A percentile compares a stretch with the other conserved stretches of the same genome.
phyloP scores from a whole-genome alignment of 2,888 invertebrate genomes.

The Apamea epomidion region DNA sequence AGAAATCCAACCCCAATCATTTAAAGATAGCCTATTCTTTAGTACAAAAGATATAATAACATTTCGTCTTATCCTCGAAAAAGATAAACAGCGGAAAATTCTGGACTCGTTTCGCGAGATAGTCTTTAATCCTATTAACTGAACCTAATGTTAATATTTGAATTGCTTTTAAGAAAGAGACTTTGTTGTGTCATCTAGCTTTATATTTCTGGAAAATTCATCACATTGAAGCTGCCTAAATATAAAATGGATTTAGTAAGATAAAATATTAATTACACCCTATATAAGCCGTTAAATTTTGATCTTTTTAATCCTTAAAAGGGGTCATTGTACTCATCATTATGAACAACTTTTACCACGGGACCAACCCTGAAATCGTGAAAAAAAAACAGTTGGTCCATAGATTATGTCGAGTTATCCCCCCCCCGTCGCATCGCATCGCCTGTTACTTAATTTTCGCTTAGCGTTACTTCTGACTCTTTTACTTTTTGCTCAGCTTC shows the following conservation, averaged over 20 bases:
- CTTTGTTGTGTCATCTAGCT: slow-evolving; percentile 25
- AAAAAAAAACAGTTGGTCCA: too few relatives aligned
- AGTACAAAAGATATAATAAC: slow-evolving; percentile 42
- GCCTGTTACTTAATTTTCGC: too few relatives aligned
- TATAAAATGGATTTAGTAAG: not conserved
- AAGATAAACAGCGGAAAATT: slow-evolving; percentile 47
- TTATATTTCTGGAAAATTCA: slow-evolving; percentile 8
- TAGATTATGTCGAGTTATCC: too few relatives aligned
- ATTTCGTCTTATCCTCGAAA: slow-evolving; percentile 39
- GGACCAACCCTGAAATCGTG: too few relatives aligned
- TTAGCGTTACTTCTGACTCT: too few relatives aligned
- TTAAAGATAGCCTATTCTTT: slow-evolving; percentile 6
- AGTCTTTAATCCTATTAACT: slow-evolving; percentile 54
- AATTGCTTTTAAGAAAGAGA: slow-evolving; percentile 48
- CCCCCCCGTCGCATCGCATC: too few relatives aligned
- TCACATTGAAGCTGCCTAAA: not conserved
- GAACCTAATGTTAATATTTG: slow-evolving; percentile 52
- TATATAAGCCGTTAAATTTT: not conserved
- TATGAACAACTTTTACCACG: too few relatives aligned
- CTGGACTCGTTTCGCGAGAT: slow-evolving; percentile 37
- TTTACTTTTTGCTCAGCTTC: too few relatives aligned
- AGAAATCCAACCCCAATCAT: slow-evolving; percentile 24
- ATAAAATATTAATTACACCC: not conserved
- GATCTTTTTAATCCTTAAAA: too few relatives aligned
- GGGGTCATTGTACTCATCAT: too few relatives aligned